A percentile compares a stretch with the other conserved stretches of the same genome.
These are phyloP conservation scores for Calliphora vicina DNA, from an alignment of 1,140 invertebrate genomes.

Conservation along the genomic window DNA sequence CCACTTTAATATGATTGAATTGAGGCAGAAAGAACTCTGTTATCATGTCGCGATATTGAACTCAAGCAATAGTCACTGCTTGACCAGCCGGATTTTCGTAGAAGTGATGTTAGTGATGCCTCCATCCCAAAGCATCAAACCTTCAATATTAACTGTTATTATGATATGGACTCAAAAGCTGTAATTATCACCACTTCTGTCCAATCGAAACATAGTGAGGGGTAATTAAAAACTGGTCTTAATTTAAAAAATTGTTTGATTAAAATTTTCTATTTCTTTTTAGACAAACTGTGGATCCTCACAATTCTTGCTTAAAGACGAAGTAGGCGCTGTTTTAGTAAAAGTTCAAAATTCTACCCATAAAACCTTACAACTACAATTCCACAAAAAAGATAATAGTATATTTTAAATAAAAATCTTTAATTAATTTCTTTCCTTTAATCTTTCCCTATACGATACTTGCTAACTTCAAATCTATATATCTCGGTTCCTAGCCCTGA, in stretches of 20 bases:
- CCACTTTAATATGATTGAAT: too few relatives aligned
- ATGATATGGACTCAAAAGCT: constrained; percentile 70
- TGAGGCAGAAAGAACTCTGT: too few relatives aligned
- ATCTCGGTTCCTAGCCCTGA: too few relatives aligned
- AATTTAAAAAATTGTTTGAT: neutral
- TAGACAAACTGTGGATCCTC: constrained; percentile 31
- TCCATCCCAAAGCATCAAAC: neutral
- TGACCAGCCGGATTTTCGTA: too few relatives aligned
- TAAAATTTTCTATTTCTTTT: neutral
- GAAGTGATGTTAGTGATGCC: too few relatives aligned
- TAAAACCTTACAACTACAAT: too few relatives aligned
- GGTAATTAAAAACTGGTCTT: constrained; percentile 14
- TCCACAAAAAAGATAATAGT: too few relatives aligned
- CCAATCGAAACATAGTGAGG: constrained; percentile 37
- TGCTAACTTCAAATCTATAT: too few relatives aligned
- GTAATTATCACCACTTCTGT: constrained; percentile 38
- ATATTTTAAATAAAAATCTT: neutral
- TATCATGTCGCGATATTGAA: too few relatives aligned
- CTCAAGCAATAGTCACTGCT: too few relatives aligned
- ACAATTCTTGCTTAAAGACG: constrained; percentile 23
- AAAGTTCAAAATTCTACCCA: too few relatives aligned
- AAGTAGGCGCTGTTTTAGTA: constrained; percentile 34
- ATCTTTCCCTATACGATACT: too few relatives aligned
- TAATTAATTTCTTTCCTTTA: constrained; percentile 41
- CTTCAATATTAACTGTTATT: constrained; percentile 66